These are phyloP conservation scores for Catostylus mosaicus DNA, from an alignment of 30 jellyfish, hydroid and myxozoan species.

Conservation along the genomic window DNA sequence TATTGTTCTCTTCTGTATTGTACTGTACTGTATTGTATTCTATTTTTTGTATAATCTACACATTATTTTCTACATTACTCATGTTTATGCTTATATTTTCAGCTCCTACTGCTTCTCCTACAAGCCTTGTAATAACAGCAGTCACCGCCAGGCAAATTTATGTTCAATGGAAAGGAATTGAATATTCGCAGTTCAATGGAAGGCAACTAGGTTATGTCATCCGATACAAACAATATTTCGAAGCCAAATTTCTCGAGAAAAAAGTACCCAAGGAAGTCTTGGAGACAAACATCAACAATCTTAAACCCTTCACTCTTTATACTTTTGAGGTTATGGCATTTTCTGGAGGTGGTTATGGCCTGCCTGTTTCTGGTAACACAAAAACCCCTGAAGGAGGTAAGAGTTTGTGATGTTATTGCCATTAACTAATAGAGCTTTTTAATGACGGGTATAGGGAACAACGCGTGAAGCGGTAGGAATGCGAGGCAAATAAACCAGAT, in stretches of 20 bases:
- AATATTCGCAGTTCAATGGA: conserved; percentile 34
- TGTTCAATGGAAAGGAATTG: conserved; percentile 59
- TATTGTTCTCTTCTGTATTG: neutral
- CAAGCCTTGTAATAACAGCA: conserved; percentile 5
- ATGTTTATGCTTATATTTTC: neutral
- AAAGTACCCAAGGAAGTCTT: neutral
- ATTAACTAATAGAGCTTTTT: no score
- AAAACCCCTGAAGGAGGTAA: conserved; percentile 84
- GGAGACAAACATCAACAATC: neutral
- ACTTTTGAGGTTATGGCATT: conserved; percentile 53
- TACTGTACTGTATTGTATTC: no score
- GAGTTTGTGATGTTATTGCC: neutral
- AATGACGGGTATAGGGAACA: no score
- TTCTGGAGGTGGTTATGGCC: conserved; percentile 78
- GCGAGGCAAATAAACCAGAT: no score
- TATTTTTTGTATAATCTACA: neutral
- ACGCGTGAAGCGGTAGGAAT: no score
- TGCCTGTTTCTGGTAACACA: conserved; percentile 27
- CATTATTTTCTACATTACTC: no score
- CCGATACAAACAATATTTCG: conserved; percentile 30
- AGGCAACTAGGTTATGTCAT: conserved; percentile 57
- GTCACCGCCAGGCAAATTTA: conserved; percentile 30
- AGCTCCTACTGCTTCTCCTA: conserved; percentile 58
- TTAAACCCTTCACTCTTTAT: conserved; percentile 70
- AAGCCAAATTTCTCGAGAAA: neutral